A percentile compares a stretch with the other conserved stretches of the same genome.
phyloP scores from a whole-genome alignment of 2,888 invertebrate species.

The Anoncus sp. region DNA sequence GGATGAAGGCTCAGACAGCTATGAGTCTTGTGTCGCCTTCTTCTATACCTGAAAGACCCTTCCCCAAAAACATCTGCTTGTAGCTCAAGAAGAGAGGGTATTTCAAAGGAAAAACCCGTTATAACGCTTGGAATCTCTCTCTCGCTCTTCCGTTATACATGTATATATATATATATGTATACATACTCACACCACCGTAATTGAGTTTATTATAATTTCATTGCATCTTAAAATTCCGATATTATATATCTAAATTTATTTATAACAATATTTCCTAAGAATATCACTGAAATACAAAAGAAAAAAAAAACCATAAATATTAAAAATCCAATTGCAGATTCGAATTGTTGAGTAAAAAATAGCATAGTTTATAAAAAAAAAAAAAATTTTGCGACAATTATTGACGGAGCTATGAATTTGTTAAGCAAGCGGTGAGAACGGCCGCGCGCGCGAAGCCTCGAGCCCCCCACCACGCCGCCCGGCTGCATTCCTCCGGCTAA shows the following conservation, averaged over 20 bases:
- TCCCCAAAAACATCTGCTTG: too few relatives aligned
- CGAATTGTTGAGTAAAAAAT: not conserved
- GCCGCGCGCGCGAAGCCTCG: too few relatives aligned
- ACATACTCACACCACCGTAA: not conserved
- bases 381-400: conserved; percentile 1
- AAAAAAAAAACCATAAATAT: not conserved
- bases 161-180: not conserved
- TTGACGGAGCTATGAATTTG: not conserved
- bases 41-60: too few relatives aligned
- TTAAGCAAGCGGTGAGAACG: too few relatives aligned
- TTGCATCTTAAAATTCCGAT: not conserved
- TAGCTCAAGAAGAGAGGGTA: too few relatives aligned
- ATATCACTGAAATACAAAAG: not conserved
- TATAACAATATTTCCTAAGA: not conserved
- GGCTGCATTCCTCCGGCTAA: not conserved
- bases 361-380: not conserved
- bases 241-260: conserved; percentile 4
- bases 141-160: conserved; percentile 10
- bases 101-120: conserved; percentile 6
- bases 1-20: too few relatives aligned
- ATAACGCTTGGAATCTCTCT: conserved; percentile 4
- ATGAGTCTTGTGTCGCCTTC: too few relatives aligned
- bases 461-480: too few relatives aligned
- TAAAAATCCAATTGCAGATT: not conserved
- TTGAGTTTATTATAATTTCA: too few relatives aligned